Base-by-base conservation (phyloP, 2,888 invertebrate genomes). In the Leptura quadrifasciata region DNA sequence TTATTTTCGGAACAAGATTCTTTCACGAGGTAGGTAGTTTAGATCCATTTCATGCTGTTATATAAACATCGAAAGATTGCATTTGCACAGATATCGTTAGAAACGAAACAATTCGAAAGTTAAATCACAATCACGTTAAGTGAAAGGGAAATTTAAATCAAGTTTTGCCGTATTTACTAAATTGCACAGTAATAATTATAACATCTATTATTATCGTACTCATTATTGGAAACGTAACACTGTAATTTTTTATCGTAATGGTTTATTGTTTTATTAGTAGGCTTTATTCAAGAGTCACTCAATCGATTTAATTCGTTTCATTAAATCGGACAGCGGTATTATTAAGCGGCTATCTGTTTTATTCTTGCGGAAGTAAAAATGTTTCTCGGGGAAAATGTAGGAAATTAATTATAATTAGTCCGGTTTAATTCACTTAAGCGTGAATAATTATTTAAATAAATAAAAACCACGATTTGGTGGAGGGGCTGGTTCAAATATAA, bases 91-190 rank as follows among this genome's bases (percentile, higher is more conserved):
- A n/a, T 27, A 20, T 5, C 12, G 57, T 70, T 78, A 69, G 71
- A 72, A 80, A 71, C 72, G 71, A 72, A 80, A 71, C 72, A 55
- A 79, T 79, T 80, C 75, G 81, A 81, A 81, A 81, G 81, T 81
- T 74, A 78, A 78, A 73, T 77, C 65, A 65, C 77, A 78, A 75
- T 77, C 65, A 58, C 77, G 72, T 60, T 68, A 70, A 75, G 79
- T 79, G 81, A 81, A 79, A 81, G 81, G 78, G 74, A 78, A 81
- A 81, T 74, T 77, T 21, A 58, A 70, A 63, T 63, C 57, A 35
- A 60, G 57, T 24, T 63, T 24, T 72, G 61, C 47, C 12, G 64
- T 27, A 57, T 73, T 65, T 58, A 52, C 27, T 47, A 58, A 71
- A 52, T 47, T 47, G 39, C 2, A 35, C 15, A 17, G 17, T 54